Base-by-base conservation (phyloP, 2,113 vertebrate genomes). In the Pseudopipra pipra region DNA sequence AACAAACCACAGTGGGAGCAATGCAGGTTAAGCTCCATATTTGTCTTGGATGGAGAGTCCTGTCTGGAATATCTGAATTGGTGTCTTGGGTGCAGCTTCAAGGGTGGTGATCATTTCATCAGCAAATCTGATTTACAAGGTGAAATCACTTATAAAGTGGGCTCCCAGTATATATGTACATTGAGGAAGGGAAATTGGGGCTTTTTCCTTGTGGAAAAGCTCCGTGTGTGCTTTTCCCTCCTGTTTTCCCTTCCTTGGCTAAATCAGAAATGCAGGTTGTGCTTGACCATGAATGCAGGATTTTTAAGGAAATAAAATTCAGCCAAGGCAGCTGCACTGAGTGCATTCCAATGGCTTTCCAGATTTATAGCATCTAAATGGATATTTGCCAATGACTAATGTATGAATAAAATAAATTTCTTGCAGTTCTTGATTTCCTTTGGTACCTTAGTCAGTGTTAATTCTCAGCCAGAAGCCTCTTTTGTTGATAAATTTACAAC, bases 1-100 rank as follows among this genome's bases (percentile, higher is more conserved):
- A 88, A 68, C 94, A 78, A 86, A 68, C 17, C 51, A 41, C 27
- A 23, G 61, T 47, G 77, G 92, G 24, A 63, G 25, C 81, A 80
- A 13, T 79, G 58, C 89, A 67, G 75, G 87, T 90, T 89, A 76
- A 91, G 94, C 91, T 95, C 94, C 66, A 15, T 97, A 85, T 97
- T 98, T 98, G 95, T 97, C 88, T 96, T 96, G 91, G 95, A 94
- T 82, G 77, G 90, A 95, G 96, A 91, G 95, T 96, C 90, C 79
- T 92, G 93, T 96, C 93, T 97, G 76, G 85, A 84, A 82, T 25
- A 33, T 96, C 82, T 98, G 97, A 97, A 92, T 94, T 58, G 90
- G 93, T 89, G 65, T 96, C 96, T 97, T 98, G 98, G 97, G 97
- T 97, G 97, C 97, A 97, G 93, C 96, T 98, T 97, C 87, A 96